Base-by-base conservation (phyloP, 2,113 vertebrate species). In the Mesitornis unicolor region DNA sequence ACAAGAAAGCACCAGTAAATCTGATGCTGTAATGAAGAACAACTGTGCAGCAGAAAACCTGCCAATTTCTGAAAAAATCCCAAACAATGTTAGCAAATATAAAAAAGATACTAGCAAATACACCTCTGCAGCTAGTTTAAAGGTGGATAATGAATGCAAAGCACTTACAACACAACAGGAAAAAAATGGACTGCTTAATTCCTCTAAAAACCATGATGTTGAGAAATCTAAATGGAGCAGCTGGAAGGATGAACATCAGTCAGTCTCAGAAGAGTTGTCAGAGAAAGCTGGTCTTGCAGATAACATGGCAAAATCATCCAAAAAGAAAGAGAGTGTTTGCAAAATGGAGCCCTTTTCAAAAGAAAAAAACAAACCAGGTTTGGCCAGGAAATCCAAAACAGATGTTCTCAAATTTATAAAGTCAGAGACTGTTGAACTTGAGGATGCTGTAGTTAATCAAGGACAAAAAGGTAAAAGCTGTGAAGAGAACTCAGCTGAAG, bases 341-440 rank as follows among this genome's bases (percentile, higher is more conserved):
- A 84, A 61, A 85, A 89, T 15, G 5, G 88, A 92, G 13, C 50
- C 59, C 17, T 51, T 85, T 84, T 74, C 56, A 26, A 64, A 95
- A 51, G 93, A 82, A 36, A 45, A 42, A 43, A 28, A 31, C 18
- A 73, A 70, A 64, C 28, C 84, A 51, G 73, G 8, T 73, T 64
- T 87, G 53, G 74, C 69, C 13, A 2, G 67, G 26, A 96, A 96
- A 76, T 76, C 86, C 19, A 79, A 85, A 86, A 10, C 4, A 3
- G 83, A 60, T 4, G 1, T 20, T 51, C 13, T 18, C 28, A 88
- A 43, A 35, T 47, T 22, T 17, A 57, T 70, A 15, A 61, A 84
- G 57, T 68, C 80, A 82, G 96, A 90, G 51, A 85, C 25, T 80
- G 82, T 78, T 92, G 89, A 98, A 95, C 57, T 60, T 36, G 56